Conservation (phyloP, 1,140 invertebrate species). For the Bombus waltoni region DNA sequence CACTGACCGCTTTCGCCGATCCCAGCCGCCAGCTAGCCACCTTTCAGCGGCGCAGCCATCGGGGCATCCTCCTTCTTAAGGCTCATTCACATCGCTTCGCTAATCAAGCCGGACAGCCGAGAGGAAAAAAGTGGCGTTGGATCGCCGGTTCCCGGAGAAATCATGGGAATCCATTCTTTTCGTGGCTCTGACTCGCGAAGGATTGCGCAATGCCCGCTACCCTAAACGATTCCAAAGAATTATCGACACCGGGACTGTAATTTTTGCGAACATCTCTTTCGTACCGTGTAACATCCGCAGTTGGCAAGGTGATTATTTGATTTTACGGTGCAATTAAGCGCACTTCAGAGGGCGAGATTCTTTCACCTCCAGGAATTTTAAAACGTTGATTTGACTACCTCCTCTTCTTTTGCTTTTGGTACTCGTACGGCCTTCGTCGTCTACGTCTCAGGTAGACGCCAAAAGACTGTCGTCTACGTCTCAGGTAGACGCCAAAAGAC, state of each 20-base stretch:
- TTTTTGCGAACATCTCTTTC: not conserved
- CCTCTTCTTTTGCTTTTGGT: not conserved
- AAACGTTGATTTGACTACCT: not conserved
- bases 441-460: not conserved
- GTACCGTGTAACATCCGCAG: not conserved
- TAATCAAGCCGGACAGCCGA: slow-evolving; percentile 67
- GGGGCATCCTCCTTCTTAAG: slow-evolving; percentile 69
- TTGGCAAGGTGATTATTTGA: not conserved
- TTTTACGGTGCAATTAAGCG: not conserved
- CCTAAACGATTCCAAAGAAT: not conserved
- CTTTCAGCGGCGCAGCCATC: slow-evolving; percentile 71
- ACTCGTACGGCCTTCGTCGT: no score
- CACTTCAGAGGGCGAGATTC: not conserved
- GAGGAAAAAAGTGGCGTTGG: slow-evolving; percentile 32
- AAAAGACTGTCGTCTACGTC: not conserved
- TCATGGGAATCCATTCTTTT: slow-evolving; percentile 58
- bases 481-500: not conserved
- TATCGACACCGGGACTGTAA: not conserved
- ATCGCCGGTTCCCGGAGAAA: slow-evolving; percentile 45
- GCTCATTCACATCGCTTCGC: slow-evolving; percentile 70
- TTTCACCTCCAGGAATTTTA: not conserved
- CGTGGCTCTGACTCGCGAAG: not conserved
- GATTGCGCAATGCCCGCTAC: slow-evolving; percentile 19
- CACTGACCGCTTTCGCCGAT: slow-evolving; percentile 72
- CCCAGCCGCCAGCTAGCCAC: slow-evolving; percentile 70